Base-by-base conservation (phyloP, 2,113 vertebrate species). In the Phylloscopus whistleri region DNA sequence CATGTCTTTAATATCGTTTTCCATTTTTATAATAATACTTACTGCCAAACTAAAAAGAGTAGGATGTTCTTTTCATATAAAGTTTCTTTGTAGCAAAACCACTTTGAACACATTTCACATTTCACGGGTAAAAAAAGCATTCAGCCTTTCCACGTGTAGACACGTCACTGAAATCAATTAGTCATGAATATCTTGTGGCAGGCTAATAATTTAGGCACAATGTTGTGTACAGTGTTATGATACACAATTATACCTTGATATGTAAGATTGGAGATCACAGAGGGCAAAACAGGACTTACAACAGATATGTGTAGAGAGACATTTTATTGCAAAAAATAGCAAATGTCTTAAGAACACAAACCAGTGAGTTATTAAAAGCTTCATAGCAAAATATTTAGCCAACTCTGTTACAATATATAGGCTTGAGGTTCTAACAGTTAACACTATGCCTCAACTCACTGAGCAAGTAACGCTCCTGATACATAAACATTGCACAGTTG, bases 351-450 rank as follows among this genome's bases (percentile, higher is more conserved):
- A 97, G 94, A 97, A 97, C 95, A 97, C 96, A 97, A 93, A 97
- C 85, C 92, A 95, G 93, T 97, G 95, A 96, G 92, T 98, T 98
- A 97, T 97, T 98, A 97, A 98, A 98, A 97, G 97, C 92, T 97
- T 97, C 89, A 95, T 98, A 97, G 94, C 95, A 98, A 98, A 98
- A 98, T 98, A 98, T 89, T 90, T 94, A 98, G 95, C 91, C 90
- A 94, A 97, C 79, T 97, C 90, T 96, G 76, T 96, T 96, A 97
- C 89, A 96, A 97, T 96, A 97, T 89, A 97, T 75, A 97, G 97
- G 87, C 88, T 97, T 96, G 92, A 97, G 95, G 84, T 92, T 96
- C 96, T 98, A 97, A 93, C 83, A 96, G 80, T 68, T 95, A 96
- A 95, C 89, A 96, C 59, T 72, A 94, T 48, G 79, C 94, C 95